A percentile compares a stretch with the other conserved stretches of the same genome.
Evolutionary conservation across 2,888 invertebrate species (phyloP).

Genomic region (Norana najaformis): DNA sequence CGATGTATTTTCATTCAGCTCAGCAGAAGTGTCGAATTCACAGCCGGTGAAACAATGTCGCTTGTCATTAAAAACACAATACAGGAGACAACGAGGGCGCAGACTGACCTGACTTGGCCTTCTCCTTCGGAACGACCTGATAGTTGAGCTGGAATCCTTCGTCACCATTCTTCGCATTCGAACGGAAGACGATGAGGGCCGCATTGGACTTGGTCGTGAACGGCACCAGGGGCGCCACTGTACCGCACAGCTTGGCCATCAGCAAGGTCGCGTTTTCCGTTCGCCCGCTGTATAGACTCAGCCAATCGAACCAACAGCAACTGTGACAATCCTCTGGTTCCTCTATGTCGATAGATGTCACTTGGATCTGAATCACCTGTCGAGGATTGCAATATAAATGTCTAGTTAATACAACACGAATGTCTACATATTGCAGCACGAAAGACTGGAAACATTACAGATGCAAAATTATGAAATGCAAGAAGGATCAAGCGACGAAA

Average conservation of each 20-base stretch:
- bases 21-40: no score
- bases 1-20: no score
- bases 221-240: neutral
- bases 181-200: neutral
- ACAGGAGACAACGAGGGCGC: no score
- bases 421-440: no score
- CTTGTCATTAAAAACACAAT: no score
- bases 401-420: neutral
- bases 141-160: conserved; percentile 23
- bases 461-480: neutral
- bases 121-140: neutral
- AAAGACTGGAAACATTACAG: neutral
- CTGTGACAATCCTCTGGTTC: neutral
- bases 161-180: conserved; percentile 7
- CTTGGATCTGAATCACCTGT: conserved; percentile 21
- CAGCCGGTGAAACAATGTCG: no score
- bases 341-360: conserved; percentile 28
- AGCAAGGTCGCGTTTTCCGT: neutral
- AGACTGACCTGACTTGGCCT: neutral
- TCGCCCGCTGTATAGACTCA: conserved; percentile 23
- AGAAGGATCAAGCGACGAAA: neutral
- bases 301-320: conserved; percentile 26
- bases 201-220: neutral
- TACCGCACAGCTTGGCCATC: conserved; percentile 6
- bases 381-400: neutral